Evolutionary conservation across 2,888 invertebrate species (phyloP).

Genomic region (Chalcis sispes): DNA sequence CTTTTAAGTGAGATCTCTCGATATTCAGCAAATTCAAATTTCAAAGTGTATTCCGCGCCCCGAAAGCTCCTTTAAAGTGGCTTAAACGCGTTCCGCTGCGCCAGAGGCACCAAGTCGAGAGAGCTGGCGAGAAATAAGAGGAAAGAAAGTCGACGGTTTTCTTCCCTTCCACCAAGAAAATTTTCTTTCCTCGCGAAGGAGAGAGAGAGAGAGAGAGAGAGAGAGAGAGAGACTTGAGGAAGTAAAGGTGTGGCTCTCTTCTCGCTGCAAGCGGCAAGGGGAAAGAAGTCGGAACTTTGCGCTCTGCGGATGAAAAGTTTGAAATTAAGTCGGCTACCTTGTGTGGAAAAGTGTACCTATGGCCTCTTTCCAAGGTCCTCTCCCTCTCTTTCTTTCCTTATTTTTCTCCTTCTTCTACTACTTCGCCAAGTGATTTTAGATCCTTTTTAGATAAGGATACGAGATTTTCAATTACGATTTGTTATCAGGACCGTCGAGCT

Average conservation of each 20-base stretch:
- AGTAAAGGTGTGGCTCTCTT: no score
- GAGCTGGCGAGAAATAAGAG: neutral
- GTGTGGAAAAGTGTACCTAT: conserved; percentile 46
- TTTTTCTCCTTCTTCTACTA: neutral
- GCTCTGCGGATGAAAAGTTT: conserved; percentile 53
- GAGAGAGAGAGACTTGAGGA: conserved; percentile 1
- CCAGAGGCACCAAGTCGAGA: neutral
- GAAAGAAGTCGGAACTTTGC: conserved; percentile 34
- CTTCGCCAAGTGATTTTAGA: conserved; percentile 49
- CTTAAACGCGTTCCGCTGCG: no score
- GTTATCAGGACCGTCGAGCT: conserved; percentile 49
- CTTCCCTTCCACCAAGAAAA: no score
- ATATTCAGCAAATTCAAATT: conserved; percentile 56
- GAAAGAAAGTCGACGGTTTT: neutral
- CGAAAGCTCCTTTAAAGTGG: conserved; percentile 48
- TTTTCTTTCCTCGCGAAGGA: no score
- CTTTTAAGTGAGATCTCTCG: conserved; percentile 45
- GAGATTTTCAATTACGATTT: conserved; percentile 58
- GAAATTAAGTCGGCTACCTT: conserved; percentile 54
- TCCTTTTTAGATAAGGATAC: conserved; percentile 55
- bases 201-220: neutral
- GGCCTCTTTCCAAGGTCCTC: conserved; percentile 47
- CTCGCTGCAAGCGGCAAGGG: conserved; percentile 13
- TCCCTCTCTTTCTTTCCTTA: conserved; percentile 36
- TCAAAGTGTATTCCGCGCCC: conserved; percentile 32